Evolutionary conservation across 2,797 vertebrate genomes (phyloP).

Genomic region (Acrossocheilus fasciatus): DNA sequence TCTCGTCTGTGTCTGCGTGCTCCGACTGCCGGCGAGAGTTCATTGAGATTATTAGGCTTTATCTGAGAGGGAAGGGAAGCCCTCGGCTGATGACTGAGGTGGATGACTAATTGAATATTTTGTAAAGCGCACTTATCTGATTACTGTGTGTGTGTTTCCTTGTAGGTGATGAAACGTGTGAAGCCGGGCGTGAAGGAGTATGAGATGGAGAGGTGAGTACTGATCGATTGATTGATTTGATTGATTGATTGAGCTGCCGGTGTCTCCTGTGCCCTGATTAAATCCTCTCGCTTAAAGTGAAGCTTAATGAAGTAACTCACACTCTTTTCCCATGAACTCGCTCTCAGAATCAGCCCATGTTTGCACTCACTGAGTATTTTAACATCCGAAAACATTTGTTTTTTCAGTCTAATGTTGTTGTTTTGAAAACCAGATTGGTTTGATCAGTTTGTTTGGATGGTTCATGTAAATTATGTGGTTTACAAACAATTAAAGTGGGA

Average conservation of each 20-base stretch:
- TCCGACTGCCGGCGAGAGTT: neutral
- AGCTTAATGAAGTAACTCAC: neutral
- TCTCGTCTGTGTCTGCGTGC: neutral
- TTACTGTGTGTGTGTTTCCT: slow-evolving; percentile 29
- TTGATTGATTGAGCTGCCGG: slow-evolving; percentile 46
- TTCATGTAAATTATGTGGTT: neutral
- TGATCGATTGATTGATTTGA: slow-evolving; percentile 40
- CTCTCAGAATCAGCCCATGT: neutral
- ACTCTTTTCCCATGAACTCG: neutral
- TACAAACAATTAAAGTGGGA: neutral
- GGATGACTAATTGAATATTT: slow-evolving; percentile 31
- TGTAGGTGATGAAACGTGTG: slow-evolving; percentile 91
- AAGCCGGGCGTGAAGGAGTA: slow-evolving; percentile 90
- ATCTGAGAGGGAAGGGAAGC: slow-evolving; percentile 36
- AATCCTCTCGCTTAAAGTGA: neutral
- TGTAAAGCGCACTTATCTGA: neutral
- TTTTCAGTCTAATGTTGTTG: neutral
- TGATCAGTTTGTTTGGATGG: neutral
- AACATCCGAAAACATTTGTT: neutral
- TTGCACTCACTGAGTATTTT: neutral
- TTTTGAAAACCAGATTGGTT: neutral
- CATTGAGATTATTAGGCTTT: slow-evolving; percentile 40
- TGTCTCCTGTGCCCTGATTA: neutral
- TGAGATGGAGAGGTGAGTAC: slow-evolving; percentile 92
- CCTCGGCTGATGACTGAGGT: neutral